Evolutionary conservation across 1,140 invertebrate genomes (phyloP), one percentile per base, ranked within the genome.

Genomic region (Ostrea denselamellosa): DNA sequence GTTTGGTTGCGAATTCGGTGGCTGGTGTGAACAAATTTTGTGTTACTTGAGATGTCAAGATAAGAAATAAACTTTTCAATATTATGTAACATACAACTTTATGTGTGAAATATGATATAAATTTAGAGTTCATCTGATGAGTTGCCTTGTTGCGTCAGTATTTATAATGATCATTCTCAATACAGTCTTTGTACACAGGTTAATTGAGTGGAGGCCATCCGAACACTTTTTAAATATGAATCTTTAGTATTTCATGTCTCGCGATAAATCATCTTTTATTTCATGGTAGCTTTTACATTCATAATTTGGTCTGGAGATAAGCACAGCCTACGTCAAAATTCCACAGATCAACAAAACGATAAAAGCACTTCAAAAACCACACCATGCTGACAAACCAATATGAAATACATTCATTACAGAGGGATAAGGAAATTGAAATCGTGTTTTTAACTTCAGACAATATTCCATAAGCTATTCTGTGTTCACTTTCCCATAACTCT

Each of bases 401-500:
- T 77, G 25, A 77, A 34, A 28, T 77, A 77, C 68, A 77, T 77
- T 77, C 25, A 77, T 77, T 77, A 77, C 8, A 25, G 68, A 8
- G 68, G 68, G 28, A 77, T 25, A 77, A 34, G 68, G 68, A 77
- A 77, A 77, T 77, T 77, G 68, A 77, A 77, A 77, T 77, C 68
- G 68, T 77, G 68, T 77, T 77, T 77, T 77, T 77, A 10, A 77
- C 68, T 77, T 77, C 68, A 77, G 22, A 77, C 68, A 77, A 28
- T 77, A 77, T 28, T 77, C 25, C 68, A 25, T 25, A 25, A 77
- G 68, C 8, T 25, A 25, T 28, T 10, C 25, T 77, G 8, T 34
- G 22, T 62, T 77, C 68, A 77, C 68, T 77, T 77, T 77, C 68
- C 68, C 68, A 77, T 77, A 77, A 77, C 68, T 77, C 22, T 77